These are phyloP conservation scores for Nestor notabilis DNA, from an alignment of 2,113 vertebrate species.

Conservation along the genomic window DNA sequence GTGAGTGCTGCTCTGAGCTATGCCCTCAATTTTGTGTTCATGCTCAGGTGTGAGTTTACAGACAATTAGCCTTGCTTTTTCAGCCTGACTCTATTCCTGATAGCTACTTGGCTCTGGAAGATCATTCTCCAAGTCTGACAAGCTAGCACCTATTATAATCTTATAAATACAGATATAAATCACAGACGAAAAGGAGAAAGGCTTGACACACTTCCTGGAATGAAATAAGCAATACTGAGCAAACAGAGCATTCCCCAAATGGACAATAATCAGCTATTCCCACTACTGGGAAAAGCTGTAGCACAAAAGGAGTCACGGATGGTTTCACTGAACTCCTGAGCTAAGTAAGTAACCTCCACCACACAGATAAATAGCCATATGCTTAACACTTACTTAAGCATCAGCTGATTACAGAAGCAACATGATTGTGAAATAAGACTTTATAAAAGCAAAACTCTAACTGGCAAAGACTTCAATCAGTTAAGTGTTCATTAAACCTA, in stretches of 20 bases:
- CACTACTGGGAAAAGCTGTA: not conserved
- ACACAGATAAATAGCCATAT: not conserved
- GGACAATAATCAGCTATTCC: not conserved
- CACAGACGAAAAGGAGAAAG: not conserved
- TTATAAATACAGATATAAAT: constrained; percentile 20
- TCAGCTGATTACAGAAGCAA: not conserved
- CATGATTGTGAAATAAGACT: not conserved
- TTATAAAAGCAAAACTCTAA: not conserved
- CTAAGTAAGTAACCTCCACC: not conserved
- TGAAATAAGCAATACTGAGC: not conserved
- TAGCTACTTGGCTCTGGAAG: not conserved
- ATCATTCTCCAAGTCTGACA: not conserved
- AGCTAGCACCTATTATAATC: not conserved
- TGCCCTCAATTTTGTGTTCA: not conserved
- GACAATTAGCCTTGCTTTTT: not conserved
- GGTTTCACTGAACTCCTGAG: not conserved
- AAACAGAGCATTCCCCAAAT: not conserved
- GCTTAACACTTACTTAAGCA: not conserved
- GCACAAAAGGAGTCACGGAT: not conserved
- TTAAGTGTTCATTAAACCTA: not conserved
- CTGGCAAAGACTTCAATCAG: not conserved
- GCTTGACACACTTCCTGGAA: not conserved
- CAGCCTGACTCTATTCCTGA: not conserved
- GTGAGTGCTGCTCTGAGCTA: not conserved
- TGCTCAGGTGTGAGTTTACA: constrained; percentile 24